phyloP scores from a whole-genome alignment of 2,888 invertebrate species.

The Pammene aurita region DNA sequence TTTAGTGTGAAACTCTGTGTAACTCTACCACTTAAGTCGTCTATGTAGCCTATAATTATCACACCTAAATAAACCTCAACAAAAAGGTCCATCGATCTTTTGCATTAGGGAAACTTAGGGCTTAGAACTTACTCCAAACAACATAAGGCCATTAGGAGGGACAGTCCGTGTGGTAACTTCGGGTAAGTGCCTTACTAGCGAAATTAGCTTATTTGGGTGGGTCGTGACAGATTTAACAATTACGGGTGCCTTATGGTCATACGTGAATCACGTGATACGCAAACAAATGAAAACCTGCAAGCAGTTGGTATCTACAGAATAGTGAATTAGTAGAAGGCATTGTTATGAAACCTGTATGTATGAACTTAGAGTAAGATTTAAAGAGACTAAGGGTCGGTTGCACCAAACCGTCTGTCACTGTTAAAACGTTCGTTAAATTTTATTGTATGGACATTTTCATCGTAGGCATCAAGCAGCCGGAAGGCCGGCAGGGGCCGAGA shows the following conservation, averaged over 20 bases:
- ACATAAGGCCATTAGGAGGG: slow-evolving; percentile 53
- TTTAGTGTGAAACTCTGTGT: background rate
- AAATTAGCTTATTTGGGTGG: slow-evolving; percentile 29
- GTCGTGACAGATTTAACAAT: slow-evolving; percentile 29
- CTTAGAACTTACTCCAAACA: slow-evolving; percentile 50
- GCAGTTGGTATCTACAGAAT: too few species aligned
- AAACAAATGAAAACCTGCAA: background rate
- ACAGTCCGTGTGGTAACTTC: slow-evolving; percentile 43
- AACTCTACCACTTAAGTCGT: slow-evolving; percentile 2
- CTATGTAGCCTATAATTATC: slow-evolving; percentile 23
- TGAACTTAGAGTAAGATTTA: too few species aligned
- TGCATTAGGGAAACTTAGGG: slow-evolving; percentile 44
- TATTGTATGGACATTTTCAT: too few species aligned
- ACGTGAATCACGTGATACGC: background rate
- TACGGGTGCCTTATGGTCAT: background rate
- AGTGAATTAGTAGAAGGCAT: too few species aligned
- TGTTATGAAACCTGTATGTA: too few species aligned
- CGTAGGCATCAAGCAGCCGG: too few species aligned
- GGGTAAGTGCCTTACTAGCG: slow-evolving; percentile 40
- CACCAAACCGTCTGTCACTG: too few species aligned
- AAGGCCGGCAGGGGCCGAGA: too few species aligned
- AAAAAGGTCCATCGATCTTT: slow-evolving; percentile 41
- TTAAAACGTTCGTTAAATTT: too few species aligned
- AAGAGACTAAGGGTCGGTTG: too few species aligned
- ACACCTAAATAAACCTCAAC: slow-evolving; percentile 32